phyloP scores from a whole-genome alignment of 2,113 vertebrate genomes.

The Amblyopsis rosae region DNA sequence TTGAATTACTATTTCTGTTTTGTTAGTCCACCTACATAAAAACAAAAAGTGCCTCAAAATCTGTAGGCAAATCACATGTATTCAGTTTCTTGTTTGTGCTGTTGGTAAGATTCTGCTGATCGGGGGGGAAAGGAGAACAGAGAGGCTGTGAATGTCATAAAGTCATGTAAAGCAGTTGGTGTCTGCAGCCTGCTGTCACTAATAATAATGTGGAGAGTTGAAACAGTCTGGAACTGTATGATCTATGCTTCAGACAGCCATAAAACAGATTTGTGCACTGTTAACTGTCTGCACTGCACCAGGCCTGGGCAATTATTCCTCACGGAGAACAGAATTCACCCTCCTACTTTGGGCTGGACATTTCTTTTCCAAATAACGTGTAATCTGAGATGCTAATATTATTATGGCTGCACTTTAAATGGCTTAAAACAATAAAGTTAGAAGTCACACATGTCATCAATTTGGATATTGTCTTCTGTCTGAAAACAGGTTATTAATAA shows the following conservation, averaged over 20 bases:
- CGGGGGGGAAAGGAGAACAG: slow-evolving; percentile 13
- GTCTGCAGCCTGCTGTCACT: slow-evolving; percentile 36
- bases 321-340: not conserved
- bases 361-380: not conserved
- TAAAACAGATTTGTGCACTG: slow-evolving; percentile 38
- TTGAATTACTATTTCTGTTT: not conserved
- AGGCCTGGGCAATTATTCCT: slow-evolving; percentile 2
- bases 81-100: not conserved
- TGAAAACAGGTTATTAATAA: no score
- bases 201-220: slow-evolving; percentile 40
- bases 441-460: no score
- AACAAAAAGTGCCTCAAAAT: not conserved
- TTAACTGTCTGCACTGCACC: slow-evolving; percentile 20
- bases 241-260: slow-evolving; percentile 34
- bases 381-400: not conserved
- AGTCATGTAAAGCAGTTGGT: slow-evolving; percentile 17
- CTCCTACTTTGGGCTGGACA: not conserved
- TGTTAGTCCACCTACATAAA: not conserved
- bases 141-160: slow-evolving; percentile 23
- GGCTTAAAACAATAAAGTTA: no score
- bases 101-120: not conserved
- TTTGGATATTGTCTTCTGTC: no score
- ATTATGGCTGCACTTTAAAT: no score
- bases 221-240: slow-evolving; percentile 30
- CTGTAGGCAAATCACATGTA: not conserved